These are phyloP conservation scores for Hypomesus transpacificus DNA, from an alignment of 2,113 vertebrate genomes.

Conservation along the genomic window DNA sequence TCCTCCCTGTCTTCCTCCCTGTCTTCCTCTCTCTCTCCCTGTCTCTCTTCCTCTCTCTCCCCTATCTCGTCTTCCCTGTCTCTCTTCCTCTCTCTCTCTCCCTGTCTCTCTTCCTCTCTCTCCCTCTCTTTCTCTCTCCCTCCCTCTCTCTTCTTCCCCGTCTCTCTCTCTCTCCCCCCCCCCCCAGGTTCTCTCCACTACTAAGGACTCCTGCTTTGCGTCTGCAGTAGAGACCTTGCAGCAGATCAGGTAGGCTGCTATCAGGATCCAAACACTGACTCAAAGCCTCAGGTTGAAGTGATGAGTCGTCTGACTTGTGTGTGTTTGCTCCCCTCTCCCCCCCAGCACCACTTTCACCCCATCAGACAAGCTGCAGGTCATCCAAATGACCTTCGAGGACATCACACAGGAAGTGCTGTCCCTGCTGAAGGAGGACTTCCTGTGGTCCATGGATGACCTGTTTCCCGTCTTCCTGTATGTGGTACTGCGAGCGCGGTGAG, in stretches of 20 bases:
- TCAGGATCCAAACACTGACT: background rate
- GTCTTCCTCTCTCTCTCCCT: slow-evolving; percentile 44
- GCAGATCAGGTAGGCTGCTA: slow-evolving; percentile 87
- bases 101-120: too few relatives aligned
- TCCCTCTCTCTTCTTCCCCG: too few relatives aligned
- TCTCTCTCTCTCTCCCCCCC: slow-evolving; percentile 14
- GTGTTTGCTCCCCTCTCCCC: background rate
- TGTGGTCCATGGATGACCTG: slow-evolving; percentile 99
- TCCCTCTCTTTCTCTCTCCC: too few relatives aligned
- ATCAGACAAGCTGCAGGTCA: slow-evolving; percentile 94
- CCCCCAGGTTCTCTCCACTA: slow-evolving; percentile 80
- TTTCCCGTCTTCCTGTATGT: slow-evolving; percentile 98
- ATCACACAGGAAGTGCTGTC: slow-evolving; percentile 91
- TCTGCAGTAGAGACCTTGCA: slow-evolving; percentile 93
- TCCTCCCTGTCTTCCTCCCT: too few relatives aligned
- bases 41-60: slow-evolving; percentile 42
- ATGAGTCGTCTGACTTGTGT: background rate
- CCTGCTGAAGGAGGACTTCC: slow-evolving; percentile 86
- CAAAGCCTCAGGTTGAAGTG: background rate
- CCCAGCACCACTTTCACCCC: slow-evolving; percentile 95
- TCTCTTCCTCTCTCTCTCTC: too few relatives aligned
- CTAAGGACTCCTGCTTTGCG: slow-evolving; percentile 90
- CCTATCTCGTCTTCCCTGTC: too few relatives aligned
- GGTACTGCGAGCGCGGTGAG: slow-evolving; percentile 92
- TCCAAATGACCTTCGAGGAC: slow-evolving; percentile 97